phyloP scores from a whole-genome alignment of 2,113 vertebrate species.

The Bombycilla garrulus region DNA sequence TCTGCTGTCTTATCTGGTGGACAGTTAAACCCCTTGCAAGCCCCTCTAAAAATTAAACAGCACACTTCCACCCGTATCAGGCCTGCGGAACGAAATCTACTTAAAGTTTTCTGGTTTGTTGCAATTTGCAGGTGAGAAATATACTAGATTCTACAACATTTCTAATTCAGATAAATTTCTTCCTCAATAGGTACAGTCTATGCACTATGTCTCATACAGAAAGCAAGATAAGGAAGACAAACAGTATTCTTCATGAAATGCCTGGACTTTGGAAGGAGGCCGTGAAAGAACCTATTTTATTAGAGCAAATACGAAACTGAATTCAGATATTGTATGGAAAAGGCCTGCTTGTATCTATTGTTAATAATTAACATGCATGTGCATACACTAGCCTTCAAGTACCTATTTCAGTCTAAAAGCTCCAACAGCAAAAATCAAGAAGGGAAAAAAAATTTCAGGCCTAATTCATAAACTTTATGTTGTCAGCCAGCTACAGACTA shows the following conservation, averaged over 20 bases:
- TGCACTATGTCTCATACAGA: neutral
- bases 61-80: neutral
- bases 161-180: neutral
- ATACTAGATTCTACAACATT: neutral
- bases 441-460: neutral
- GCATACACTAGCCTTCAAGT: neutral
- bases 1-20: neutral
- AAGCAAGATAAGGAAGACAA: neutral
- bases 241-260: neutral
- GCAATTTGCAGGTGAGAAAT: neutral
- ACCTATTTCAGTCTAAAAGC: neutral
- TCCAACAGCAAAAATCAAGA: neutral
- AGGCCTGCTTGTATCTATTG: neutral
- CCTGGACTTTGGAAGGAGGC: slow-evolving; percentile 35
- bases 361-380: slow-evolving; percentile 16
- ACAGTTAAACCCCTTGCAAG: neutral
- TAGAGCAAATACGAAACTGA: neutral
- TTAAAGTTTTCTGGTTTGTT: neutral
- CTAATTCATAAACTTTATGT: neutral
- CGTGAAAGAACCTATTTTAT: neutral
- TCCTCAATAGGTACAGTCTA: neutral
- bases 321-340: neutral
- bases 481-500: neutral
- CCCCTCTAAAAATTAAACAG: neutral
- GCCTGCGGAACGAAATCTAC: neutral